These are phyloP conservation scores for Eupithecia vulgata DNA, from an alignment of 2,888 invertebrate species.

Conservation along the genomic window DNA sequence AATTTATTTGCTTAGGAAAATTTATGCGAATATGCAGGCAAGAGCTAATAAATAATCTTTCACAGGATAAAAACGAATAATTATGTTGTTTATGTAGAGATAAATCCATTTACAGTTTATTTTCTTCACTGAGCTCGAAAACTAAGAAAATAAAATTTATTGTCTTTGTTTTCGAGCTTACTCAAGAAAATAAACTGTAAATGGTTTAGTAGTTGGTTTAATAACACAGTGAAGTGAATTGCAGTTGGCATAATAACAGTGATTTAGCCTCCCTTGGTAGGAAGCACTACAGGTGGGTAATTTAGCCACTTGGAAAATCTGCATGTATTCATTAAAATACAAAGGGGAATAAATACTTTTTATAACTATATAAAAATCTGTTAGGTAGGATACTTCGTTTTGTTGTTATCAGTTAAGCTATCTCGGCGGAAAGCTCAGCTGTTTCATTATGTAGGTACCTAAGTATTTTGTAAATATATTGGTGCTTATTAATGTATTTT, in stretches of 20 bases:
- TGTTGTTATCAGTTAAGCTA: neutral
- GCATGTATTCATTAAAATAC: neutral
- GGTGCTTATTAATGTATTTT: neutral
- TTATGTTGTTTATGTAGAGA: neutral
- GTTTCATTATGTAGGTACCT: neutral
- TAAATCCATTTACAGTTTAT: no score
- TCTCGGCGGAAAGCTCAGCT: neutral
- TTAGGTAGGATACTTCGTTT: neutral
- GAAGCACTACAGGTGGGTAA: conserved; percentile 1
- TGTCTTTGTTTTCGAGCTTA: neutral
- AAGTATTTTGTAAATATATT: neutral
- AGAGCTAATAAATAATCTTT: neutral
- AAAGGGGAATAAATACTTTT: neutral
- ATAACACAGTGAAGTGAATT: neutral
- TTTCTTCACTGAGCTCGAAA: no score
- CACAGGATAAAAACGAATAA: neutral
- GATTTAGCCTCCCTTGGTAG: neutral
- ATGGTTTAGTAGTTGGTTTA: neutral
- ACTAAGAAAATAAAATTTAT: no score
- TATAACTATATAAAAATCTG: neutral
- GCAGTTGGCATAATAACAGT: neutral
- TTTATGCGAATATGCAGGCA: neutral
- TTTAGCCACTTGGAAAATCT: neutral
- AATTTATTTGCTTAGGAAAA: neutral
- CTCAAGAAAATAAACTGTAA: neutral